These are phyloP conservation scores for Chroicocephalus ridibundus DNA, from an alignment of 2,113 vertebrate species.

Conservation along the genomic window DNA sequence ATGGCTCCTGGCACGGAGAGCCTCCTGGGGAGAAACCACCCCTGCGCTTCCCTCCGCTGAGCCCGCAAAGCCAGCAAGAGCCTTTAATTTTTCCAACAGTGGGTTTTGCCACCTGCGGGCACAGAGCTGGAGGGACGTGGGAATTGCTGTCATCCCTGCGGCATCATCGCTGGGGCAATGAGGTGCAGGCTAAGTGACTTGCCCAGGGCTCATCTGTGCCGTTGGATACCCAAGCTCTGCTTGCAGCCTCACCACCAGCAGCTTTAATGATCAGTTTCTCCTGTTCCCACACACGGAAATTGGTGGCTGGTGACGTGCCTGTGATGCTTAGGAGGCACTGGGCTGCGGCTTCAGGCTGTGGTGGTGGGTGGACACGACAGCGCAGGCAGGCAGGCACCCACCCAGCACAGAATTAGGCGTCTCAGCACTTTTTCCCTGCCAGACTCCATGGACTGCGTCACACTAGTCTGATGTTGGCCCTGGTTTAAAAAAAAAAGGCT, in stretches of 20 bases:
- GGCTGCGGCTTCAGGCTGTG: neutral
- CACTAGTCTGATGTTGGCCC: neutral
- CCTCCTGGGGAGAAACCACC: neutral
- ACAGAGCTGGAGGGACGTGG: neutral
- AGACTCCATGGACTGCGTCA: neutral
- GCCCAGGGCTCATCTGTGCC: neutral
- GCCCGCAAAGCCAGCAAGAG: fast-evolving
- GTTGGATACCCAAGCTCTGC: fast-evolving
- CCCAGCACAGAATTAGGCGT: neutral
- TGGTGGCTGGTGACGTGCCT: fast-evolving
- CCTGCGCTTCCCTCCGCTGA: fast-evolving
- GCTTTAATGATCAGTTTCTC: neutral
- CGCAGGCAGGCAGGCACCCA: fast-evolving
- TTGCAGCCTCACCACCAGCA: neutral
- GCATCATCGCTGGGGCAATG: neutral
- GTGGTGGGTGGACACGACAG: neutral
- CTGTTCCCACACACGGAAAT: fast-evolving
- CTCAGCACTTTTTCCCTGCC: neutral
- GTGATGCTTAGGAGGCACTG: neutral
- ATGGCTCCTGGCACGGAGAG: neutral
- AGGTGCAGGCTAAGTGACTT: neutral
- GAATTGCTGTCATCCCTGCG: neutral
- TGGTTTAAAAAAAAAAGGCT: neutral
- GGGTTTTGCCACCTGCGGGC: fast-evolving
- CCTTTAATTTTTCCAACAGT: neutral